Evolutionary conservation across 2,888 invertebrate species (phyloP), one percentile per base, ranked within the genome.

Genomic region (Hylaea fasciaria): DNA sequence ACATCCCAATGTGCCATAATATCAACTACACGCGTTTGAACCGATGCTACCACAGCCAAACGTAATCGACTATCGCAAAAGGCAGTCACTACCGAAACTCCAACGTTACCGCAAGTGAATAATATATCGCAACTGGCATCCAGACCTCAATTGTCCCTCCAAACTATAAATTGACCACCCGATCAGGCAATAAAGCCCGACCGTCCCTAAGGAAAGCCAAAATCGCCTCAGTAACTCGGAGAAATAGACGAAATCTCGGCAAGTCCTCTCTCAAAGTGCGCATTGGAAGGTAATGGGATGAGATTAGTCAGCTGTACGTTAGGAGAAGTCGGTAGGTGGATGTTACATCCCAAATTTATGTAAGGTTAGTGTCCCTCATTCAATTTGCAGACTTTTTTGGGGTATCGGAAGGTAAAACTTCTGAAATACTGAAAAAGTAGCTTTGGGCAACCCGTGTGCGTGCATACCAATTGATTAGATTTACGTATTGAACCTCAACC

Each of bases 91-190:
- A n/a, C n/a, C n/a, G n/a, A 17, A 46, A 4, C 46, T 43, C 32
- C 14, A 39, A 52, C 46, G 43, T 45, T 14, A 50, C 50, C 55
- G 9, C 55, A 41, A 51, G 47, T 48, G 28, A 56, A 57, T 56
- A 61, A 61, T 61, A 62, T 62, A 62, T 57, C 48, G 56, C 47
- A n/a, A 60, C 11, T 13, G 50, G 53, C 44, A 56, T 48, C 48
- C 56, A 39, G 56, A 37, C 51, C 39, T 53, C 61, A 28, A 62
- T 62, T 62, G 61, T 62, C 61, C 55, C 56, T 57, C 29, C 48
- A 52, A 62, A 62, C 61, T 62, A 62, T 62, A 62, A 62, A 62
- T 62, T 62, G 61, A 44, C 61, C 61, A 48, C 47, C 56, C 51
- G 57, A 62, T 62, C 57, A 51, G 41, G 44, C 55, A 43, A 55